Base-by-base conservation (phyloP, 2,888 invertebrate genomes). In the Lottia gigantea region DNA sequence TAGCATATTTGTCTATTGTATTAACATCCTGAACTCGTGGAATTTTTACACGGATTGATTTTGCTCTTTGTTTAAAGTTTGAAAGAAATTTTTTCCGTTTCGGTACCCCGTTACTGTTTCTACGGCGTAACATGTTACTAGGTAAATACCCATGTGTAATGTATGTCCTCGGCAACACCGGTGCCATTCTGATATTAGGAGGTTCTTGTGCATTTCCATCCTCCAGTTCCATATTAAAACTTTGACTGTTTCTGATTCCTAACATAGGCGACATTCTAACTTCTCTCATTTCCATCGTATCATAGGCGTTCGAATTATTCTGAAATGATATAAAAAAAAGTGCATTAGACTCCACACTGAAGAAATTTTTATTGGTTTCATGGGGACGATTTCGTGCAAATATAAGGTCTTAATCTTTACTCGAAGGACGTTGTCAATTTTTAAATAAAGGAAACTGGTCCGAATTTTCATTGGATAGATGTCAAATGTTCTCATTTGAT, bases 1-100 rank as follows among this genome's bases (percentile, higher is more conserved):
- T 92, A 47, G 97, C 97, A 89, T 97, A 97, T 85, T 97, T 97
- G 90, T 98, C 98, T 85, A 98, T 98, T 80, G 97, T 93, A 89
- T 98, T 98, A 74, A 98, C 97, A 89, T 98, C 97, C 83, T 96
- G 94, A 80, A 98, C 86, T 19, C 80, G 75, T 0, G 87, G 87
- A 11, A 88, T 82, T 73, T 82, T 84, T 40, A 82, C 80, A 71
- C 83, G 81, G 55, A 85, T 79, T 64, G 79, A 80, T 77, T 83
- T 84, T 15, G 85, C 85, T 74, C 80, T 83, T 63, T 83, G 81
- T 72, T 81, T 82, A 47, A 85, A 78, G 67, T 79, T 80, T 8
- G 82, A 81, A 49, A 86, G 68, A 23, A 86, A 71, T 55, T 80
- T 78, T 61, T 82, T 79, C 40, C 80, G 74, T 66, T 82, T 81